A percentile compares a stretch with the other conserved stretches of the same genome.
Evolutionary conservation across 2,113 vertebrate species (phyloP).

Genomic region (Jaculus jaculus): DNA sequence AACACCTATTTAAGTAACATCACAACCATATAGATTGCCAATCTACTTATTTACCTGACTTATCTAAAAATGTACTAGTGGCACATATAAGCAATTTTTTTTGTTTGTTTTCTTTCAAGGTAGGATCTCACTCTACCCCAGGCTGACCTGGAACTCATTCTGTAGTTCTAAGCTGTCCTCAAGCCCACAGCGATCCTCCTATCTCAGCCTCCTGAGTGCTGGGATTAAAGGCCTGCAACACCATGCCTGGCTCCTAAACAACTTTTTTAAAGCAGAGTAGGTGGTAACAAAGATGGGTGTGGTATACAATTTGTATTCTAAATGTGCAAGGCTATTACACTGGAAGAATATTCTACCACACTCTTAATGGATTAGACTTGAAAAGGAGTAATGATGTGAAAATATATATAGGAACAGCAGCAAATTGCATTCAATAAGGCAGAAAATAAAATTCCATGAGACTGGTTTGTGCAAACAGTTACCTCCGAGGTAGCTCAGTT

Average conservation of each 20-base stretch:
- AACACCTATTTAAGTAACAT: not conserved
- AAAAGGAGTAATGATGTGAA: conserved; percentile 81
- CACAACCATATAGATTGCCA: not conserved
- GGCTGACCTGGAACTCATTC: too few relatives aligned
- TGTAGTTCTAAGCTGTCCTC: too few relatives aligned
- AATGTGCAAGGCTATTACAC: conserved; percentile 63
- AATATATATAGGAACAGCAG: conserved; percentile 71
- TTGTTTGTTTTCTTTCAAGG: too few relatives aligned
- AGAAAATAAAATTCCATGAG: conserved; percentile 80
- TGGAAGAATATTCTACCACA: conserved; percentile 67
- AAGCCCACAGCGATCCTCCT: too few relatives aligned
- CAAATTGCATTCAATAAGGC: conserved; percentile 79
- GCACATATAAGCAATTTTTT: not conserved
- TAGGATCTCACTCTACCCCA: too few relatives aligned
- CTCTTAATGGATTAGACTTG: conserved; percentile 78
- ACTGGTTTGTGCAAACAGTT: conserved; percentile 61
- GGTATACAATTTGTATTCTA: conserved; percentile 73
- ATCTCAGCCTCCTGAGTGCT: too few relatives aligned
- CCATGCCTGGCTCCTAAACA: not conserved
- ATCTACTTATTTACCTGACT: not conserved
- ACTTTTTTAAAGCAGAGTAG: conserved; percentile 49
- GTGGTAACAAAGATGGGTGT: conserved; percentile 60
- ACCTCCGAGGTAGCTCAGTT: not conserved
- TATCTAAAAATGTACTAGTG: conserved; percentile 16
- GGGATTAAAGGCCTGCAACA: too few relatives aligned